Evolutionary conservation across 2,888 invertebrate genomes (phyloP), one percentile per base, ranked within the genome.

Genomic region (Drosophila limbata): DNA sequence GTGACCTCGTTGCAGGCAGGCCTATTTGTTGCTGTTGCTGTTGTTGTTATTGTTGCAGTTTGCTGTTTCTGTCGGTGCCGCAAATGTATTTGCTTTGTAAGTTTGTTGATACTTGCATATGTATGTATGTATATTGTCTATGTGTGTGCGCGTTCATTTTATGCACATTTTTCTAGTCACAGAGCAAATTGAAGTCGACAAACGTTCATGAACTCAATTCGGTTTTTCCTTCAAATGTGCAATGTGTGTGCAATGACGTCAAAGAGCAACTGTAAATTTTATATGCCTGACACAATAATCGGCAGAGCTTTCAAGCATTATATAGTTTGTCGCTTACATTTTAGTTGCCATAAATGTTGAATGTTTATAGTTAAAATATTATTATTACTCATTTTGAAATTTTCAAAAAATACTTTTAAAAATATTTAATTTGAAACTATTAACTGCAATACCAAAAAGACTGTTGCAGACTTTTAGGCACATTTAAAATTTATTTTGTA

Each of bases 141-240:
- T 59, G 11, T 60, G 66, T 57, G 51, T 61, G 42, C 55, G 31
- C 55, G 31, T 67, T 61, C 61, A 65, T 64, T 79, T 72, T 81
- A 78, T 81, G 78, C 79, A 81, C 80, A 69, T 76, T 71, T 65
- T 81, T 71, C 28, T 73, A 71, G 67, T 53, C 70, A 57, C 67
- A 72, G 77, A 67, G 69, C 81, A 85, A 88, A 86, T 90, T 89
- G 87, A 89, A 90, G 91, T 90, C 90, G 90, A 89, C 88, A 90
- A 90, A 90, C 90, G 90, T 90, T 90, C 89, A 85, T 90, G 89
- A 90, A 90, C 90, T 90, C 90, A 88, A 89, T 90, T 88, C 73
- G 68, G 83, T 76, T 73, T 88, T 88, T 87, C 88, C 82, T 88
- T 82, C 78, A 76, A 83, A 84, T 64, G 71, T 62, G 59, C 69